Evolutionary conservation across 1,140 invertebrate genomes (phyloP).

Genomic region (Procambarus virginalis): DNA sequence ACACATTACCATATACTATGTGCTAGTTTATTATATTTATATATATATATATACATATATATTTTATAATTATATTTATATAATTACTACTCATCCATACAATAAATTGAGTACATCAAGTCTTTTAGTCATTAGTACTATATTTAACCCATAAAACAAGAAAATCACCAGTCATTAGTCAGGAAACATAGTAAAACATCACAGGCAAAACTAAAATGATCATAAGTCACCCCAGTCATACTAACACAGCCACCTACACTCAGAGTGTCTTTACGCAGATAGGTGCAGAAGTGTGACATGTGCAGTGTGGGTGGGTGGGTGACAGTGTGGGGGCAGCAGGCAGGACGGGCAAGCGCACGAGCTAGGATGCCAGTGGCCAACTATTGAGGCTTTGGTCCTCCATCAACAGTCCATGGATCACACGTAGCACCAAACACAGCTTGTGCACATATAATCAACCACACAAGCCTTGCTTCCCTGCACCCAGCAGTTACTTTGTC

Average conservation of each 20-base stretch:
- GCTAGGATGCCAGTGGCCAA: constrained; percentile 44
- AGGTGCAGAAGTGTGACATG: constrained; percentile 18
- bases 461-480: constrained; percentile 40
- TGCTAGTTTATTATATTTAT: constrained; percentile 26
- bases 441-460: constrained; percentile 61
- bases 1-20: constrained; percentile 25
- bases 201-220: constrained; percentile 62
- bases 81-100: constrained; percentile 46
- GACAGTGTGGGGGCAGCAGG: constrained; percentile 18
- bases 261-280: constrained; percentile 16
- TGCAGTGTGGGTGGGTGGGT: constrained; percentile 24
- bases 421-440: constrained; percentile 67
- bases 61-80: constrained; percentile 41
- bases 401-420: constrained; percentile 37
- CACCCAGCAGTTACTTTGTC: constrained; percentile 38
- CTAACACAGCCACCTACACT: constrained; percentile 18
- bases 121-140: constrained; percentile 53
- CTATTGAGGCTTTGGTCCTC: constrained; percentile 62
- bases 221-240: constrained; percentile 35
- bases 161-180: constrained; percentile 47
- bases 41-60: constrained; percentile 36
- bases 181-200: constrained; percentile 58
- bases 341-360: constrained; percentile 24
- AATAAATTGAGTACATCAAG: constrained; percentile 52
- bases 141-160: constrained; percentile 51